Evolutionary conservation across 2,797 vertebrate species (phyloP), one percentile per base, ranked within the genome.

Genomic region (Lophotriccus pileatus): DNA sequence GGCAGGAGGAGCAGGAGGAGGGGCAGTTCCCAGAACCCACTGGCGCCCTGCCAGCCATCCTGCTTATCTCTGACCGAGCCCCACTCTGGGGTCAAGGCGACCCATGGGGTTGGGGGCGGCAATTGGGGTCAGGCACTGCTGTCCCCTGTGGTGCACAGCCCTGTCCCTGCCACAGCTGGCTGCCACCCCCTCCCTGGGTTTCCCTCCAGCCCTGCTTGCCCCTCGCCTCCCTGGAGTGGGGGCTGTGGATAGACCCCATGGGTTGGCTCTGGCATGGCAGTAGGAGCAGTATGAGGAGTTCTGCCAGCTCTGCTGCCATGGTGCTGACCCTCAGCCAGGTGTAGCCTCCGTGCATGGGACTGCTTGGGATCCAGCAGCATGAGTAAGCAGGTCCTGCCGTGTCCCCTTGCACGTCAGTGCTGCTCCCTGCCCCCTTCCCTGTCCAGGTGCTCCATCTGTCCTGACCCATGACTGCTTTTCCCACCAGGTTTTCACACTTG

Each of bases 1-100:
- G 49, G 28, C 75, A 56, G 76, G 79, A 93, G 94, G 95, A 91
- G 25, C 76, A 56, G 76, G 80, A 94, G 94, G 95, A 95, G 84
- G 91, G 52, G 76, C 87, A 84, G 62, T 96, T 96, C 96, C 84
- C 66, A 93, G 95, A 96, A 94, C 21, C 18, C 0, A 0, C n/a
- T 0, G 32, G 76, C 2, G 2, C 47, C 79, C 73, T 0, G 21
- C 88, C 92, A 86, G 76, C 53, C 69, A 11, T 8, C 66, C 66
- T 0, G 6, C 92, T 96, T 92, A 86, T 95, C 96, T 91, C 56
- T 4, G 2, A 12, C 60, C 1, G 2, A 52, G 19, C 67, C 5
- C 3, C 0, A 2, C 23, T 62, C 14, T 37, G 0, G 22, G 77
- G 90, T 84, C 92, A 69, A 78, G 7, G 25, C 0, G 55, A 89